These are phyloP conservation scores for Echiichthys vipera DNA, from an alignment of 2,797 vertebrate species.

Conservation along the genomic window DNA sequence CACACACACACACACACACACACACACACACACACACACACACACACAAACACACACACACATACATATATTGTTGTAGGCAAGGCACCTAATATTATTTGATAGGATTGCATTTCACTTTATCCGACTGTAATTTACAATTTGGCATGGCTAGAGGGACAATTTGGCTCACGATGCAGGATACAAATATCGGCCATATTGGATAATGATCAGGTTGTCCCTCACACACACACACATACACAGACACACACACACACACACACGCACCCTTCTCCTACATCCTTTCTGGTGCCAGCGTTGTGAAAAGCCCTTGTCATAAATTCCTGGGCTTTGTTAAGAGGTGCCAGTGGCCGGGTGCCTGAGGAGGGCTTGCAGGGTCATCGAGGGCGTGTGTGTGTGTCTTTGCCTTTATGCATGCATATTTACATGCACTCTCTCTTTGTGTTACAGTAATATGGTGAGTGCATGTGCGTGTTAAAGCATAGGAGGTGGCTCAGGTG, in stretches of 20 bases:
- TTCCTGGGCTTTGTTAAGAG: conserved; percentile 75
- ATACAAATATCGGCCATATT: conserved; percentile 20
- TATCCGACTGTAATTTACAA: conserved; percentile 27
- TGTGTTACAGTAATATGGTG: conserved; percentile 64
- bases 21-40: conserved; percentile 2
- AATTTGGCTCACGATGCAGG: conserved; percentile 20
- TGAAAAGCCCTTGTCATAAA: conserved; percentile 73
- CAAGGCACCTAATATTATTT: conserved; percentile 13
- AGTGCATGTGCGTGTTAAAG: conserved; percentile 52
- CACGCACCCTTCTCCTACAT: conserved; percentile 51
- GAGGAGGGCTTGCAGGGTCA: conserved; percentile 61
- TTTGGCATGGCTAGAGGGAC: background rate
- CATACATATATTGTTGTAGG: conserved; percentile 25
- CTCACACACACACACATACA: conserved; percentile 1
- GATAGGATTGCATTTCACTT: conserved; percentile 35
- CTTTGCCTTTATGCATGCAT: conserved; percentile 27
- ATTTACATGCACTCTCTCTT: conserved; percentile 60
- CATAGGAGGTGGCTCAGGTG: conserved; percentile 67
- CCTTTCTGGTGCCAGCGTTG: conserved; percentile 69
- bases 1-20: too few relatives aligned
- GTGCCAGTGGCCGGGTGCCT: conserved; percentile 68
- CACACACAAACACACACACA: conserved; percentile 2
- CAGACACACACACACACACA: conserved; percentile 12
- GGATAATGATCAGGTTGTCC: conserved; percentile 38
- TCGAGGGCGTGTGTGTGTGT: conserved; percentile 28